Evolutionary conservation across 2,888 invertebrate genomes (phyloP), one percentile per base, ranked within the genome.

Genomic region (Drosophila quinaria): DNA sequence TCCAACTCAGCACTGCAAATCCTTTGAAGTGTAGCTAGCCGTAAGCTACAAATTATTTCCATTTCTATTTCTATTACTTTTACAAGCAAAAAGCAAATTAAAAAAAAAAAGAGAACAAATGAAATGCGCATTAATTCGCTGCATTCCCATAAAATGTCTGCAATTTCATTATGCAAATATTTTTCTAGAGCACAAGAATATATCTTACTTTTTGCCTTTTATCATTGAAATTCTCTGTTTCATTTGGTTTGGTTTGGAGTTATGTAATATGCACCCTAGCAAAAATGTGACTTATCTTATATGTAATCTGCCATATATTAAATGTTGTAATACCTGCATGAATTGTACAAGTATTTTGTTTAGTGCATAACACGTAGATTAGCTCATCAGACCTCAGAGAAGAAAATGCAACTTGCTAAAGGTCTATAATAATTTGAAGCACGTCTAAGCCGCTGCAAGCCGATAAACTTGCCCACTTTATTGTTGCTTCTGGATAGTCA

Each of bases 391-490:
- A 15, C 11, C 37, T 25, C n/a, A 25, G 25, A 5, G 22, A 22
- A 22, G 52, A 19, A 51, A 62, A 6, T 72, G 58, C 73, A 72
- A 25, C 47, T 39, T 17, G 17, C 8, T 42, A 52, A 37, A 31
- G 74, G 83, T 71, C 58, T 35, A 17, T 25, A 54, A 83, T 83
- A 83, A 83, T 83, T 88, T 83, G 68, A 66, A 81, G 82, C 76
- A 70, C 46, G 69, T 73, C 81, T 84, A 87, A 83, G 74, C 68
- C 64, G 54, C 56, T 70, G 59, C 67, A 75, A 78, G 77, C 76
- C 63, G 74, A 79, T 75, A 71, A 79, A 79, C 71, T 79, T 59
- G 56, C 58, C 74, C 70, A 59, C 58, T 79, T 79, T 71, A 71
- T 79, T 74, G 62, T 79, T 74, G 66, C 59, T 61, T 49, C 50